Percentiles rank a stretch among this genome's conserved stretches.
Conservation (phyloP, 2,113 vertebrate species). For the Equus quagga region DNA sequence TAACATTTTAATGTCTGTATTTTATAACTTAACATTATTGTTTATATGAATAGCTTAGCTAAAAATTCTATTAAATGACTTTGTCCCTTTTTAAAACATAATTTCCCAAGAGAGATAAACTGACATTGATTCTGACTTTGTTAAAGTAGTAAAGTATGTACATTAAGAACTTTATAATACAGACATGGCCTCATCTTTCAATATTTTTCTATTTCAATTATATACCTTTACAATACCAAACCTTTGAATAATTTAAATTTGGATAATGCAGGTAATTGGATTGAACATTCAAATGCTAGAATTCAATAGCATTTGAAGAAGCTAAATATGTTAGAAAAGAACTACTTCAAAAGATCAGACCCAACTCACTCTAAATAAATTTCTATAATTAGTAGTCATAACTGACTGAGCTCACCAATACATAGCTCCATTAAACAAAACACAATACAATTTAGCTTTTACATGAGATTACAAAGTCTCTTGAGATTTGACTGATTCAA, state of each 20-base stretch:
- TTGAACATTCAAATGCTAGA: background rate
- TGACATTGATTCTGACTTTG: background rate
- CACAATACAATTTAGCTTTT: constrained; percentile 5
- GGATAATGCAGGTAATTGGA: background rate
- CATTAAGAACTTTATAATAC: background rate
- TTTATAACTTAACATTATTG: background rate
- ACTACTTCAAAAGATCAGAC: background rate
- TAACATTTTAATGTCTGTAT: background rate
- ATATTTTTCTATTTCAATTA: background rate
- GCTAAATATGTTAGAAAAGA: background rate
- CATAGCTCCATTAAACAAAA: constrained; percentile 16
- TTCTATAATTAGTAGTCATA: background rate
- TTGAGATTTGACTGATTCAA: background rate
- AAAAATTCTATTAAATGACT: background rate
- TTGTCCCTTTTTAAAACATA: background rate
- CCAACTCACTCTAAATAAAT: background rate
- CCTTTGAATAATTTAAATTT: background rate
- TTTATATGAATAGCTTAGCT: background rate
- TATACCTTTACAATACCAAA: background rate
- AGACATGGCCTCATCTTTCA: background rate
- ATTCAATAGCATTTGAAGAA: background rate
- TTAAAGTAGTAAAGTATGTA: background rate
- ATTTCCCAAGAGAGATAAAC: background rate
- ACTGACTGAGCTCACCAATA: background rate
- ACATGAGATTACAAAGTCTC: background rate